phyloP scores from a whole-genome alignment of 1,140 invertebrate genomes.

The Apis dorsata region DNA sequence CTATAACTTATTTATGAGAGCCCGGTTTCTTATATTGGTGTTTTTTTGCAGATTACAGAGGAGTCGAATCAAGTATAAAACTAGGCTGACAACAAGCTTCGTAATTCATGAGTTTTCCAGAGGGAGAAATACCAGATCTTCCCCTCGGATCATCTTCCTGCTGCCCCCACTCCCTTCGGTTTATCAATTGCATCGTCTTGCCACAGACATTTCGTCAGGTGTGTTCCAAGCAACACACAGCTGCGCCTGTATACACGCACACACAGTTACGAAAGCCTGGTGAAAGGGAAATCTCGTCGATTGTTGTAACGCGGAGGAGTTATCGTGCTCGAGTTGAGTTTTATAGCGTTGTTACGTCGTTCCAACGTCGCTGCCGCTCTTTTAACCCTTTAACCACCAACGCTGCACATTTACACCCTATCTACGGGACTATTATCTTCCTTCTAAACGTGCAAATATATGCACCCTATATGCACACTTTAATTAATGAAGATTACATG shows the following conservation, averaged over 20 bases:
- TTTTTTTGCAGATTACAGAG: background rate
- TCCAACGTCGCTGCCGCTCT: background rate
- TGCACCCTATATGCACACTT: conserved; percentile 1
- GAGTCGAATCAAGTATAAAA: background rate
- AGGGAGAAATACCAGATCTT: background rate
- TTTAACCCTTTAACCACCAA: conserved; percentile 7
- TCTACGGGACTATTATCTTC: background rate
- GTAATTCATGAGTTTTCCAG: background rate
- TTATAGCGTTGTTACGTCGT: conserved; percentile 12
- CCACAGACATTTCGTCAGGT: conserved; percentile 60
- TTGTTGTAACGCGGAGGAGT: conserved; percentile 39
- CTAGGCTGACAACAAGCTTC: background rate
- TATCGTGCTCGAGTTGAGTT: conserved; percentile 23
- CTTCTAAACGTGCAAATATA: conserved; percentile 15
- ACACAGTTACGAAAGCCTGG: conserved; percentile 40
- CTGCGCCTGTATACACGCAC: conserved; percentile 4
- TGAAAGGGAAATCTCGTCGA: conserved; percentile 61
- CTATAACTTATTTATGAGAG: background rate
- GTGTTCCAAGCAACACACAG: conserved; percentile 39
- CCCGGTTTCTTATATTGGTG: background rate
- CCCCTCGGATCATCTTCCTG: background rate
- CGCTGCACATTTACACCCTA: background rate
- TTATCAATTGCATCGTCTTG: conserved; percentile 46
- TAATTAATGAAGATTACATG: conserved; percentile 8
- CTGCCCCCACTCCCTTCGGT: conserved; percentile 4